Base-by-base conservation (phyloP, 2,113 vertebrate species). In the Orthonyx spaldingii region DNA sequence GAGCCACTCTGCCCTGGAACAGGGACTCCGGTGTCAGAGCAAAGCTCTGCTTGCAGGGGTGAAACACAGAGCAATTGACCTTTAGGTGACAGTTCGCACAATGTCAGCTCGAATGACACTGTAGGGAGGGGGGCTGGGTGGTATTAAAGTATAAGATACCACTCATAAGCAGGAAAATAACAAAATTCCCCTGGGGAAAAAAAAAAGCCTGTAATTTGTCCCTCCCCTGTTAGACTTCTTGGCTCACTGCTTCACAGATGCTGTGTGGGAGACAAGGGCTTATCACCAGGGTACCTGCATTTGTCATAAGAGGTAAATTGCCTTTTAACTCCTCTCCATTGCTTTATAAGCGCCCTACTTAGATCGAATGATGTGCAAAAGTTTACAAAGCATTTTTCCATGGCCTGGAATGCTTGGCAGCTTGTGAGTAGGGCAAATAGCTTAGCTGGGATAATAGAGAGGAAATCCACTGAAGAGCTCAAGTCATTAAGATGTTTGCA, bases 401-500 rank as follows among this genome's bases (percentile, higher is more conserved):
- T 87, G 91, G 91, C 92, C 94, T 89, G 81, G 81, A 94, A 80
- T n/a, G 80, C 70, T 68, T 76, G 71, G 66, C 89, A 91, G 89
- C 93, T 80, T 89, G 77, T 56, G 76, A 89, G 78, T 2, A 83
- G 81, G 95, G 91, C 91, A 93, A 95, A 96, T 69, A 95, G 94
- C 93, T 96, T 87, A 95, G 89, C 89, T 64, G 63, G 93, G 90
- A 96, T 96, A 93, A 95, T 6, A 56, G 68, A 87, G 88, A 91
- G 92, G 94, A 94, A 96, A 96, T 95, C 89, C 93, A 91, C 77
- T 60, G 84, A 94, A 81, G 79, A 89, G 91, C 89, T 96, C 90
- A 72, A 85, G 84, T 89, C 94, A 77, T 96, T 95, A 96, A 94
- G 90, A 89, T 60, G 77, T 94, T 96, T 95, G 89, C 65, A 69